Evolutionary conservation across 2,113 vertebrate species (phyloP).

Genomic region (Sylvietta virens): DNA sequence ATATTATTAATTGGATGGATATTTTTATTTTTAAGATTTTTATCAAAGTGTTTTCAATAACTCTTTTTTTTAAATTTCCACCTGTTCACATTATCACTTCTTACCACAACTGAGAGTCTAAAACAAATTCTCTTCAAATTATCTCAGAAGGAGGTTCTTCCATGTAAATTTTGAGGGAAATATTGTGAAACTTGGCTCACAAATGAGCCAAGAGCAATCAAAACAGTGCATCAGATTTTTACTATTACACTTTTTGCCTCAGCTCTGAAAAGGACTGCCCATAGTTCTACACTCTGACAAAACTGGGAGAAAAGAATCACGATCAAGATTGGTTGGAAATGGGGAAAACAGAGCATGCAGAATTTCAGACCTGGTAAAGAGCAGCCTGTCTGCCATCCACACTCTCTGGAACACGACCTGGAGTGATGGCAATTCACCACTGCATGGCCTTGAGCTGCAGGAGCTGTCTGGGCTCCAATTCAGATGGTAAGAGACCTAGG

Average conservation of each 20-base stretch:
- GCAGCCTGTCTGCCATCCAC: background rate
- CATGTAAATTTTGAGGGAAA: background rate
- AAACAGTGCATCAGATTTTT: background rate
- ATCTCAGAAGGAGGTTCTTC: background rate
- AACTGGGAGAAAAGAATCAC: background rate
- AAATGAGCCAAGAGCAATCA: background rate
- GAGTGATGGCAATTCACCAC: background rate
- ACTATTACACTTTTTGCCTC: background rate
- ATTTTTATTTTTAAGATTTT: background rate
- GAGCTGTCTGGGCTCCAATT: background rate
- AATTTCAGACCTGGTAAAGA: background rate
- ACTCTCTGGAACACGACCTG: background rate
- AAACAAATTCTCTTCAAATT: background rate
- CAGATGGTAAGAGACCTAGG: background rate
- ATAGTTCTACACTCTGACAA: background rate
- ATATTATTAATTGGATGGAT: background rate
- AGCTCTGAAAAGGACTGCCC: background rate
- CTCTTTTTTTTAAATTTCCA: background rate
- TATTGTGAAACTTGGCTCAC: background rate
- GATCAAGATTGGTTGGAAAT: background rate
- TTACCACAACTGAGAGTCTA: background rate
- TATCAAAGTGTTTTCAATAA: background rate
- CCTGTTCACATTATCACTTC: background rate
- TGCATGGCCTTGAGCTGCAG: background rate
- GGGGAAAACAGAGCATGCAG: background rate